phyloP scores from a whole-genome alignment of 2,888 invertebrate genomes.

The Hybos culiciformis region DNA sequence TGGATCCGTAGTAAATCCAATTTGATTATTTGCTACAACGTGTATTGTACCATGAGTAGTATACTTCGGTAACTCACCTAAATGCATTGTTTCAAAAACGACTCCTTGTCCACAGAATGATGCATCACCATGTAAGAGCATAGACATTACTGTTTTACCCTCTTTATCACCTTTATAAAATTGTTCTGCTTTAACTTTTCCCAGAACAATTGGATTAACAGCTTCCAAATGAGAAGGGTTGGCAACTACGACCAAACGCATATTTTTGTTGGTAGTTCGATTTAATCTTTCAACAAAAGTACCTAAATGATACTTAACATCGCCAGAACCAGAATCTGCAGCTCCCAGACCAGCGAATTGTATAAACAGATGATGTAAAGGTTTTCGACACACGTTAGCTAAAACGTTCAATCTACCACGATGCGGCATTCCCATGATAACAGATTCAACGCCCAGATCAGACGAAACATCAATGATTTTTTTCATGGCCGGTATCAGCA shows the following conservation, averaged over 20 bases:
- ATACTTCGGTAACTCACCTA: constrained; percentile 41
- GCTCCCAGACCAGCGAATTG: constrained; percentile 72
- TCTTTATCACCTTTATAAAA: constrained; percentile 56
- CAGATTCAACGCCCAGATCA: constrained; percentile 78
- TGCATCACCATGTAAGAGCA: constrained; percentile 47
- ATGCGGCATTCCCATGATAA: constrained; percentile 81
- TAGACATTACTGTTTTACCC: constrained; percentile 44
- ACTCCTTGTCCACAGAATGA: constrained; percentile 46
- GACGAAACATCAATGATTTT: constrained; percentile 89
- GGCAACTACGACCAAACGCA: constrained; percentile 68
- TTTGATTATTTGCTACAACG: too few species aligned
- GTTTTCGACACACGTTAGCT: constrained; percentile 76
- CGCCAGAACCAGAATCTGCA: constrained; percentile 68
- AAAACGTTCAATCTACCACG: constrained; percentile 66
- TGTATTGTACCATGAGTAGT: constrained; percentile 45
- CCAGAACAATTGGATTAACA: constrained; percentile 64
- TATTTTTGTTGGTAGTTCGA: constrained; percentile 52
- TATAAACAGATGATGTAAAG: constrained; percentile 69
- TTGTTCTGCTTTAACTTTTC: constrained; percentile 69
- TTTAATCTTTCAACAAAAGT: constrained; percentile 63
- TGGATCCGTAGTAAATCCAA: constrained; percentile 80
- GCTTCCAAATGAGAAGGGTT: constrained; percentile 84
- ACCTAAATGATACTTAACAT: constrained; percentile 79
- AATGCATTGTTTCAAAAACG: constrained; percentile 43
- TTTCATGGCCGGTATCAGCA: constrained; percentile 93